A percentile compares a stretch with the other conserved stretches of the same genome.
These are phyloP conservation scores for Ardeotis arabs DNA, from an alignment of 2,113 vertebrate genomes.

Conservation along the genomic window DNA sequence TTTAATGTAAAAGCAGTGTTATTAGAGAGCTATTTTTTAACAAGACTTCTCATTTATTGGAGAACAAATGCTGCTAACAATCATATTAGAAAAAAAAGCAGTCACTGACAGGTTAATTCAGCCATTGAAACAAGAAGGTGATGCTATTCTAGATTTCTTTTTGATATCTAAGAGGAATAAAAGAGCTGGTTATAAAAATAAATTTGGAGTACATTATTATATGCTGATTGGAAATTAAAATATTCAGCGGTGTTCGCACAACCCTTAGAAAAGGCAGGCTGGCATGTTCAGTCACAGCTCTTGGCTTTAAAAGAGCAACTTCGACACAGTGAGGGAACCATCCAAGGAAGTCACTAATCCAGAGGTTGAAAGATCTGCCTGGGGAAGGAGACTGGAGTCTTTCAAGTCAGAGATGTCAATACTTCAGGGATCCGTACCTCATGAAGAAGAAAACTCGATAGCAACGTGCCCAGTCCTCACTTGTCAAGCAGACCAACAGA, in stretches of 20 bases:
- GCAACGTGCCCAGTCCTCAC: accelerated
- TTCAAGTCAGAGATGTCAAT: background rate
- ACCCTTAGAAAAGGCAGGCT: background rate
- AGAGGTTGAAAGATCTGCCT: background rate
- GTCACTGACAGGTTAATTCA: background rate
- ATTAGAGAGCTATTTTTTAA: background rate
- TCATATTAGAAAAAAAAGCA: background rate
- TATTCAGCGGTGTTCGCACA: accelerated
- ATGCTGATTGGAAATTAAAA: background rate
- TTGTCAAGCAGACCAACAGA: background rate
- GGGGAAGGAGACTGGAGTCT: background rate
- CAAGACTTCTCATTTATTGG: background rate
- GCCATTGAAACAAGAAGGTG: background rate
- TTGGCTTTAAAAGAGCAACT: background rate
- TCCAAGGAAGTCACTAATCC: background rate
- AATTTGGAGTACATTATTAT: background rate
- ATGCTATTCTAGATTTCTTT: background rate
- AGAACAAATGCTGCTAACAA: slow-evolving; percentile 23
- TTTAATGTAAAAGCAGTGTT: background rate
- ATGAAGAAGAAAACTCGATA: background rate
- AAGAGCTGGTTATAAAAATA: background rate
- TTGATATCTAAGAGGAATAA: background rate
- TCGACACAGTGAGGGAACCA: background rate
- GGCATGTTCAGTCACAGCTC: background rate
- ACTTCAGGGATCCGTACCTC: background rate